Percentiles rank a stretch among this genome's conserved stretches.
Evolutionary conservation across 2,113 vertebrate species (phyloP).

Genomic region (Psittacus erithacus): DNA sequence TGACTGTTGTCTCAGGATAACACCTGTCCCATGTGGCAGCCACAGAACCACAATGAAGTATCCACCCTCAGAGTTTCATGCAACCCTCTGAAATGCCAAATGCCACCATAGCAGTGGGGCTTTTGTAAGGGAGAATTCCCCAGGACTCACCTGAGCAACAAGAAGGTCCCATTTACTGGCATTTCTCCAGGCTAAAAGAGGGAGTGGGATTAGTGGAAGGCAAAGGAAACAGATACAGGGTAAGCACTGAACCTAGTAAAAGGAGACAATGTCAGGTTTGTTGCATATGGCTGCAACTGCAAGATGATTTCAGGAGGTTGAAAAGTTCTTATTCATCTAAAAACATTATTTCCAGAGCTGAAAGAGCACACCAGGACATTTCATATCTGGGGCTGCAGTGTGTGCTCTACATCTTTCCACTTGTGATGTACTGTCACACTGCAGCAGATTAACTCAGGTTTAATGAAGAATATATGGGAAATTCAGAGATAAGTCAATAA

Average conservation of each 20-base stretch:
- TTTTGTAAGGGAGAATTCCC: background rate
- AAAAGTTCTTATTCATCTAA: background rate
- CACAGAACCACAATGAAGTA: background rate
- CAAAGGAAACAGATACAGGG: background rate
- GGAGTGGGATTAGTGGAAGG: background rate
- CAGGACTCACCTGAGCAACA: background rate
- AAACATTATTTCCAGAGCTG: background rate
- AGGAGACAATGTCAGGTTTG: background rate
- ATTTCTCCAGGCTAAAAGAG: background rate
- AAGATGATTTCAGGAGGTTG: background rate
- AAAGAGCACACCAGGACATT: rapidly evolving
- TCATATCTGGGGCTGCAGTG: background rate
- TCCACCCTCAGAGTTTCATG: background rate
- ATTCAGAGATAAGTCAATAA: background rate
- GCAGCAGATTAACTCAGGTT: background rate
- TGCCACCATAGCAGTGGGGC: background rate
- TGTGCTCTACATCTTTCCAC: background rate
- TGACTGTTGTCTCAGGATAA: background rate
- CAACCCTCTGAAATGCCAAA: background rate
- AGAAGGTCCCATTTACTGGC: background rate
- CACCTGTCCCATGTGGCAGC: rapidly evolving
- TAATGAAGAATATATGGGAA: background rate
- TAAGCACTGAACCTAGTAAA: background rate
- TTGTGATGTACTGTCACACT: background rate
- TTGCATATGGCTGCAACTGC: rapidly evolving